Evolutionary conservation across 2,888 invertebrate genomes (phyloP).

Genomic region (Caenorhabditis drosophilae): DNA sequence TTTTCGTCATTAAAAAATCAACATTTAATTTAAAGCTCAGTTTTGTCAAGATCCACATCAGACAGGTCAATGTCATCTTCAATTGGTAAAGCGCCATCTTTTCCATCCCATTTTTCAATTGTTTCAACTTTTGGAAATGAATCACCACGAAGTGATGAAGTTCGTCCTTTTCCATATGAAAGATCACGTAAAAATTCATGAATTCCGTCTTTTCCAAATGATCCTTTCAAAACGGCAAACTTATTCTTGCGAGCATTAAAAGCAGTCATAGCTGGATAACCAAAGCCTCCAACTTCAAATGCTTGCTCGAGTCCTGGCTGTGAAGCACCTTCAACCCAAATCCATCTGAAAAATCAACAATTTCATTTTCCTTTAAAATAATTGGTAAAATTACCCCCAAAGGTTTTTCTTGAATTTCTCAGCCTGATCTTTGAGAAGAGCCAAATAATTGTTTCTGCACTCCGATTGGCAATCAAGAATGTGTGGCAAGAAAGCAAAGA

Average conservation of each 20-base stretch:
- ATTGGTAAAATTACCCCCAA: slow-evolving; percentile 79
- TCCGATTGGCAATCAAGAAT: slow-evolving; percentile 92
- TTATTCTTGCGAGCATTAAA: slow-evolving; percentile 96
- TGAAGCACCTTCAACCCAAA: slow-evolving; percentile 90
- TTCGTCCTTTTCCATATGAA: slow-evolving; percentile 89
- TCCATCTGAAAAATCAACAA: slow-evolving; percentile 75
- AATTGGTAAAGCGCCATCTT: slow-evolving; percentile 71
- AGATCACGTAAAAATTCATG: slow-evolving; percentile 92
- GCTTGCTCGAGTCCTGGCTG: slow-evolving; percentile 85
- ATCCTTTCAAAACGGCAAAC: slow-evolving; percentile 87
- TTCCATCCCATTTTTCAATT: slow-evolving; percentile 72
- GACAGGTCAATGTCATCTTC: slow-evolving; percentile 72
- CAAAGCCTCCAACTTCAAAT: slow-evolving; percentile 94
- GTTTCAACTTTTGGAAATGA: slow-evolving; percentile 70
- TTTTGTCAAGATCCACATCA: slow-evolving; percentile 71
- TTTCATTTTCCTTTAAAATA: neutral
- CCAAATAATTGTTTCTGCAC: slow-evolving; percentile 86
- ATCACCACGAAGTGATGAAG: slow-evolving; percentile 82
- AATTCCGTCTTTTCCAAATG: slow-evolving; percentile 85
- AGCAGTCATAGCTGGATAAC: slow-evolving; percentile 97
- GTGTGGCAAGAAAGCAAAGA: slow-evolving; percentile 89
- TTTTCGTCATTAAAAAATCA: slow-evolving; percentile 18
- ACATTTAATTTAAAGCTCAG: slow-evolving; percentile 53
- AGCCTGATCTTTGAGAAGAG: slow-evolving; percentile 78
- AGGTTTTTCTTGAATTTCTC: slow-evolving; percentile 91